Percentiles rank a stretch among this genome's conserved stretches.
These are phyloP conservation scores for Ylistrum balloti DNA, from an alignment of 1,140 invertebrate species.

Conservation along the genomic window DNA sequence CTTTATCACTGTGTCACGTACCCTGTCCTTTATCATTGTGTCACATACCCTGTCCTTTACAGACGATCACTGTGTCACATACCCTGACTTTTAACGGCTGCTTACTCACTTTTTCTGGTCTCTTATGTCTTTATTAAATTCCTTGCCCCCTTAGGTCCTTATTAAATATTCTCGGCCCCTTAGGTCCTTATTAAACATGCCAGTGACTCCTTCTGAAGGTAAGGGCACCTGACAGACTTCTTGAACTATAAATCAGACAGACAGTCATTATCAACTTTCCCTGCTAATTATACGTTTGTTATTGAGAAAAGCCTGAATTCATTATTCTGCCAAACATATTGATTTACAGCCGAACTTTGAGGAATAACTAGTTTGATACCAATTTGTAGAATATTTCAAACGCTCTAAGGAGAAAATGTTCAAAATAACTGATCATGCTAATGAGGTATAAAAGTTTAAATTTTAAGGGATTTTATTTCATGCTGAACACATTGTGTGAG, in stretches of 20 bases:
- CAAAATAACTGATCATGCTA: neutral
- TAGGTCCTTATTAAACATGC: neutral
- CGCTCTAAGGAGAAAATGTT: neutral
- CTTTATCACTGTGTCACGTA: no score
- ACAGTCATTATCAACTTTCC: neutral
- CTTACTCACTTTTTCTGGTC: no score
- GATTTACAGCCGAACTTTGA: no score
- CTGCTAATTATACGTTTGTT: neutral
- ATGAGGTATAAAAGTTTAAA: neutral
- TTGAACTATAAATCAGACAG: neutral
- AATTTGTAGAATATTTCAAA: neutral
- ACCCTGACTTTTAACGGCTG: slow-evolving; percentile 26
- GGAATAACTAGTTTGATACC: neutral
- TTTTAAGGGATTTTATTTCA: neutral
- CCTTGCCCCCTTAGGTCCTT: neutral
- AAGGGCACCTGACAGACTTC: neutral
- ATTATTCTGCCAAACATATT: neutral
- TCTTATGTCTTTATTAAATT: slow-evolving; percentile 28
- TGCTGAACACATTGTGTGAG: neutral
- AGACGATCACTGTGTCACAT: neutral
- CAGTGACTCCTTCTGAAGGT: neutral
- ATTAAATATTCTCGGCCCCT: neutral
- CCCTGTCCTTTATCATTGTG: no score
- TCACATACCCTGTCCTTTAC: no score
- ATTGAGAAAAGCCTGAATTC: neutral